Evolutionary conservation across 2,797 vertebrate genomes (phyloP).

Genomic region (Halcyon chelicuti): DNA sequence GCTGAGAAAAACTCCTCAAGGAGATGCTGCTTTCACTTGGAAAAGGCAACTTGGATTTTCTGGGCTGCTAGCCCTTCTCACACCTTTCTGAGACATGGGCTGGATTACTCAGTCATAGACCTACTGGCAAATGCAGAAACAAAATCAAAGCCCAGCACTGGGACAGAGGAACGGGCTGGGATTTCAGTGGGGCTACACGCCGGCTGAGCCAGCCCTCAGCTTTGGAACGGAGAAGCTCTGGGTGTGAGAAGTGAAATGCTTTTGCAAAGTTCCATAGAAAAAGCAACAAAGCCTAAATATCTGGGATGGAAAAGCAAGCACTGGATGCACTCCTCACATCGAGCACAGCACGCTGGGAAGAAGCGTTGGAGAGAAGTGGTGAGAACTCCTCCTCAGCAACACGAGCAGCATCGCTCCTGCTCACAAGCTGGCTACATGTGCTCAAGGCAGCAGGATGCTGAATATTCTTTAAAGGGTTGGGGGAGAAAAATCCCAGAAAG

Average conservation of each 20-base stretch:
- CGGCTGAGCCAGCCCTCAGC: accelerated
- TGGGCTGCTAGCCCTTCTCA: constrained; percentile 1
- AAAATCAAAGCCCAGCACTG: background rate
- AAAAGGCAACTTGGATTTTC: background rate
- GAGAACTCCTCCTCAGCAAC: background rate
- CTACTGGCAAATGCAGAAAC: background rate
- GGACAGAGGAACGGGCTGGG: accelerated
- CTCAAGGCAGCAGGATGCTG: background rate
- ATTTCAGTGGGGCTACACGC: accelerated
- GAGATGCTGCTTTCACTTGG: background rate
- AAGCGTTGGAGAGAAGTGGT: accelerated
- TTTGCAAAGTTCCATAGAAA: background rate
- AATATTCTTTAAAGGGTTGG: background rate
- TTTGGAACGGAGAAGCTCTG: background rate
- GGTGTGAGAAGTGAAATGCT: background rate
- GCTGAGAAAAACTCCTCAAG: background rate
- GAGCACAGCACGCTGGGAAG: accelerated
- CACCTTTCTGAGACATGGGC: background rate
- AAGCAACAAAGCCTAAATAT: background rate
- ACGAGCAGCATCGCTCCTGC: background rate
- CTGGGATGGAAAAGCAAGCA: background rate
- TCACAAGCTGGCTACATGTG: accelerated
- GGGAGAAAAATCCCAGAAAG: background rate
- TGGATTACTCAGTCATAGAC: background rate
- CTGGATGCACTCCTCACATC: background rate